Percentiles rank a stretch among this genome's conserved stretches.
phyloP scores from a whole-genome alignment of 2,113 vertebrate species.

The Cyanoliseus patagonus region DNA sequence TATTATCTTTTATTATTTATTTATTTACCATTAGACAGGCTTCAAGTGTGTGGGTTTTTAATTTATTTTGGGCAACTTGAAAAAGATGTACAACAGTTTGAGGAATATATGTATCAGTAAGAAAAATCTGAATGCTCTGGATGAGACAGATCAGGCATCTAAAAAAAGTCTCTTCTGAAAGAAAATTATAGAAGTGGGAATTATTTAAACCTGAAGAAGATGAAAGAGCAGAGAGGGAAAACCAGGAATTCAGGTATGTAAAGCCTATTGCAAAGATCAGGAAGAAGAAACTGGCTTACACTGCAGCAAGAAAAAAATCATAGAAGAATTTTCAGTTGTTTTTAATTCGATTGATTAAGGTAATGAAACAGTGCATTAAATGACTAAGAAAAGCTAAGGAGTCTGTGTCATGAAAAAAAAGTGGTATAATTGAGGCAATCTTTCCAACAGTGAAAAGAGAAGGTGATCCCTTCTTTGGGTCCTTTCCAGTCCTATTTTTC shows the following conservation, averaged over 20 bases:
- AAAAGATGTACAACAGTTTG: neutral
- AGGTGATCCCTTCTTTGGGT: rapidly evolving
- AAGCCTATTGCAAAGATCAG: neutral
- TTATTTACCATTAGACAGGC: neutral
- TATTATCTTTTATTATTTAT: neutral
- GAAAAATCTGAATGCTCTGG: neutral
- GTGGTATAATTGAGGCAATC: rapidly evolving
- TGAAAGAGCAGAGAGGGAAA: neutral
- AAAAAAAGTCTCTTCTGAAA: neutral
- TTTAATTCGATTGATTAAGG: neutral
- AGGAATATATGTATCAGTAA: neutral
- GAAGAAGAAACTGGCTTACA: neutral
- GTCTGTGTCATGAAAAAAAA: neutral
- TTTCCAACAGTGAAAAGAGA: neutral
- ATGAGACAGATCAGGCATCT: neutral
- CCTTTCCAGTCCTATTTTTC: neutral
- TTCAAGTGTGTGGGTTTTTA: neutral
- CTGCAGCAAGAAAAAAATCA: neutral
- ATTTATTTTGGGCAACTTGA: neutral
- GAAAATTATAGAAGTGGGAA: neutral
- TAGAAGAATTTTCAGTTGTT: neutral
- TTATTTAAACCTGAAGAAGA: neutral
- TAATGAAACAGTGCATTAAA: neutral
- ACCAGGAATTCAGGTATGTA: rapidly evolving
- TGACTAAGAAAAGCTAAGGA: neutral